phyloP scores from a whole-genome alignment of 2,888 invertebrate genomes.

The Homarus gammarus region DNA sequence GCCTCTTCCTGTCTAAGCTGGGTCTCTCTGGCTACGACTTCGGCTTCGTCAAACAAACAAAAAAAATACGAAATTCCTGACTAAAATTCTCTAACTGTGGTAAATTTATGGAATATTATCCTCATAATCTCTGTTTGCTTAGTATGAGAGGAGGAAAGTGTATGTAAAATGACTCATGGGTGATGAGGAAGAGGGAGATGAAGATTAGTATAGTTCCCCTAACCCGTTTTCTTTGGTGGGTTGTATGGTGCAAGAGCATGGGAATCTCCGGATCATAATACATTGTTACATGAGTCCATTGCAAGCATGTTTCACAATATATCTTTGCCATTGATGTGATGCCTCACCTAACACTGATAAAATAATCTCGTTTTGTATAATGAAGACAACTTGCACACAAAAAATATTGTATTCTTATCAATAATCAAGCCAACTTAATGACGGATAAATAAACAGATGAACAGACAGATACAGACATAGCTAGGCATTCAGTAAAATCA shows the following conservation, averaged over 20 bases:
- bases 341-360: no score
- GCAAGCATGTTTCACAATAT: no score
- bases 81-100: no score
- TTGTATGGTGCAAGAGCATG: not conserved
- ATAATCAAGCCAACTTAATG: not conserved
- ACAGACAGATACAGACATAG: no score
- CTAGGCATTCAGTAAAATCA: no score
- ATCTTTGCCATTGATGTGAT: no score
- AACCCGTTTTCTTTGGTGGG: not conserved
- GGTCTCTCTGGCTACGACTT: not conserved
- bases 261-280: not conserved
- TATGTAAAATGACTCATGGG: not conserved
- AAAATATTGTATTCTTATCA: not conserved
- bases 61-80: not conserved
- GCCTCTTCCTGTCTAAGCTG: not conserved
- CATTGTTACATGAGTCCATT: no score
- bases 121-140: no score
- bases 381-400: no score
- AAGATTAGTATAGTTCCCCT: not conserved
- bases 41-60: not conserved
- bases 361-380: no score
- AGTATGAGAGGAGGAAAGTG: not conserved
- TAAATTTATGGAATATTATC: not conserved
- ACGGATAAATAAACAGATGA: not conserved
- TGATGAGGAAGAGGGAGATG: not conserved